Evolutionary conservation across 2,888 invertebrate species (phyloP).

Genomic region (Rotaria socialis): DNA sequence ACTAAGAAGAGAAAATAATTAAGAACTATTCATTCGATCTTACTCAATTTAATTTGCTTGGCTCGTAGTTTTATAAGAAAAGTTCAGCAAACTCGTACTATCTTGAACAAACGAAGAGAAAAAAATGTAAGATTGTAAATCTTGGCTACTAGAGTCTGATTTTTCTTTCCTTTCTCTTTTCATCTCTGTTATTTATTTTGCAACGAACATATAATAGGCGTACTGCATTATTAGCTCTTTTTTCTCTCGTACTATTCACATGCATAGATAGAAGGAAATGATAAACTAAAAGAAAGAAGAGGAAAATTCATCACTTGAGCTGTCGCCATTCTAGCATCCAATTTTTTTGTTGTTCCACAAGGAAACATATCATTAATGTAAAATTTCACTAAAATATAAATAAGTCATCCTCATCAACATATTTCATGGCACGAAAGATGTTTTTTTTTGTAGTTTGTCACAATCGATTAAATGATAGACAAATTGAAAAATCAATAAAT

Average conservation of each 20-base stretch:
- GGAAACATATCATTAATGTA: neutral
- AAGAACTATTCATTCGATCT: neutral
- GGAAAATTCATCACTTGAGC: neutral
- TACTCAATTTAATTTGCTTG: neutral
- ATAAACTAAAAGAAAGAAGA: neutral
- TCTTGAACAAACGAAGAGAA: neutral
- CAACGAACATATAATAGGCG: neutral
- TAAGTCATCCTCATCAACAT: no score
- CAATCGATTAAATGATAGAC: no score
- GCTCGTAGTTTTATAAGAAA: neutral
- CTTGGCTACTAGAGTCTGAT: neutral
- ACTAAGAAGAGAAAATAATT: neutral
- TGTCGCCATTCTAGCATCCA: neutral
- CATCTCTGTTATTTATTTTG: neutral
- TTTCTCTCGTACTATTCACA: neutral
- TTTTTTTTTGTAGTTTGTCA: no score
- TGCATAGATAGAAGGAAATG: neutral
- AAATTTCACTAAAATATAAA: neutral
- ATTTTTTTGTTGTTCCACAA: neutral
- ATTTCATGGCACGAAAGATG: no score
- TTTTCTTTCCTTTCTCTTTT: neutral
- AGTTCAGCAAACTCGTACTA: neutral
- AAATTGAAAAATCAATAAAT: no score
- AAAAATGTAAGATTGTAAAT: neutral
- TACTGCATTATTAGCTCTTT: neutral